Evolutionary conservation across 2,113 vertebrate species (phyloP).

Genomic region (Uria lomvia): DNA sequence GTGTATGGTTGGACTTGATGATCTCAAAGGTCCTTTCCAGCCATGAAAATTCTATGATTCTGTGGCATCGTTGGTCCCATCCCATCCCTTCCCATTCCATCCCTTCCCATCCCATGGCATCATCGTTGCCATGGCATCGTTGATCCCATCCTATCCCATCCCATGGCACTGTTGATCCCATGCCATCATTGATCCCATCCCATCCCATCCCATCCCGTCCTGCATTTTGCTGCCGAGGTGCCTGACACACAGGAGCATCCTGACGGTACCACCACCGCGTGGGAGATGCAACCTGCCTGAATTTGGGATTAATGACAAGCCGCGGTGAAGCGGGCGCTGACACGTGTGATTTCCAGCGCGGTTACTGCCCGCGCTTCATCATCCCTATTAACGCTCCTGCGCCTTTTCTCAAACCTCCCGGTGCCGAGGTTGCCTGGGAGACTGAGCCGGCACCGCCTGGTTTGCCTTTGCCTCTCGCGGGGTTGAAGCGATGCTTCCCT

Average conservation of each 20-base stretch:
- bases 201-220: background rate
- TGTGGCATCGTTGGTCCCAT: too few species aligned
- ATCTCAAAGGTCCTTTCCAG: too few species aligned
- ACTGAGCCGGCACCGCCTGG: background rate
- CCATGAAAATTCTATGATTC: too few species aligned
- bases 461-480: background rate
- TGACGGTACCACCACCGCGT: fast-evolving
- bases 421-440: slow-evolving; percentile 5
- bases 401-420: background rate
- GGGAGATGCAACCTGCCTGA: background rate
- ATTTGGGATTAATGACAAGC: background rate
- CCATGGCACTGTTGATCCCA: too few species aligned
- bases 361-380: background rate
- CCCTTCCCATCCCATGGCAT: too few species aligned
- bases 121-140: too few species aligned
- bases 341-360: background rate
- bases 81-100: too few species aligned
- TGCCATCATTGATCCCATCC: too few species aligned
- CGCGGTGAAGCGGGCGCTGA: fast-evolving
- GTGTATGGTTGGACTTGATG: too few species aligned
- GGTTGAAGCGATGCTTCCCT: background rate
- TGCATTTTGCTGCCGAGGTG: background rate
- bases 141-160: too few species aligned
- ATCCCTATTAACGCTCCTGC: background rate
- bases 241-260: background rate